Conservation (phyloP, 2,888 invertebrate species). For the Brachyopa scutellaris region DNA sequence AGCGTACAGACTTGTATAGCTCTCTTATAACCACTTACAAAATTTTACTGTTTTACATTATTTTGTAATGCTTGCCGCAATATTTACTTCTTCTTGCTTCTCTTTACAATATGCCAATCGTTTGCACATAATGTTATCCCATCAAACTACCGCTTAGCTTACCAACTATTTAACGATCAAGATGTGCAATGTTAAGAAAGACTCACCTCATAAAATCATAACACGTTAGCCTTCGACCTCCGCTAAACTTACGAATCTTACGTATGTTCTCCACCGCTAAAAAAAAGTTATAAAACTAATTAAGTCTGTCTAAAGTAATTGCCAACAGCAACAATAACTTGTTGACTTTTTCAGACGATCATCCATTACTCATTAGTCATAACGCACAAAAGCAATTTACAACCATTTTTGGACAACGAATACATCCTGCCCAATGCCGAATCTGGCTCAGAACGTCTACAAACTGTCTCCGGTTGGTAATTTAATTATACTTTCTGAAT, state of each 20-base stretch:
- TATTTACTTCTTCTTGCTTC: neutral
- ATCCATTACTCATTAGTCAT: conserved; percentile 58
- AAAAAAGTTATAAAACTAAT: conserved; percentile 36
- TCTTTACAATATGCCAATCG: neutral
- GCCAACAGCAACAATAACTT: conserved; percentile 13
- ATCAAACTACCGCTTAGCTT: neutral
- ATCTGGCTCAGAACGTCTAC: conserved; percentile 42
- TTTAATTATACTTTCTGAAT: conserved; percentile 25
- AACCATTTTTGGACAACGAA: conserved; percentile 34
- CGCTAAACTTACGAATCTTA: too few relatives aligned
- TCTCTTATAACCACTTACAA: neutral
- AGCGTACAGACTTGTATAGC: neutral
- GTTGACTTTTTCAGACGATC: conserved; percentile 10
- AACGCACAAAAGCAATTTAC: conserved; percentile 35
- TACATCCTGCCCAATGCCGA: conserved; percentile 52
- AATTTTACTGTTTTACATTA: neutral
- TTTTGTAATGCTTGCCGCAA: neutral
- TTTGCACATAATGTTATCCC: neutral
- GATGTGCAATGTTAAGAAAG: conserved; percentile 1
- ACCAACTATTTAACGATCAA: neutral
- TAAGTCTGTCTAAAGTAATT: conserved; percentile 33
- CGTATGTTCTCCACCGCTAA: conserved; percentile 7
- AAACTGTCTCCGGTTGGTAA: conserved; percentile 10
- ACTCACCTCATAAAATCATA: conserved; percentile 1
- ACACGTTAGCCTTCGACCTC: conserved; percentile 42